Evolutionary conservation across 2,797 vertebrate genomes (phyloP), one percentile per base, ranked within the genome.

Genomic region (Anas bahamensis): DNA sequence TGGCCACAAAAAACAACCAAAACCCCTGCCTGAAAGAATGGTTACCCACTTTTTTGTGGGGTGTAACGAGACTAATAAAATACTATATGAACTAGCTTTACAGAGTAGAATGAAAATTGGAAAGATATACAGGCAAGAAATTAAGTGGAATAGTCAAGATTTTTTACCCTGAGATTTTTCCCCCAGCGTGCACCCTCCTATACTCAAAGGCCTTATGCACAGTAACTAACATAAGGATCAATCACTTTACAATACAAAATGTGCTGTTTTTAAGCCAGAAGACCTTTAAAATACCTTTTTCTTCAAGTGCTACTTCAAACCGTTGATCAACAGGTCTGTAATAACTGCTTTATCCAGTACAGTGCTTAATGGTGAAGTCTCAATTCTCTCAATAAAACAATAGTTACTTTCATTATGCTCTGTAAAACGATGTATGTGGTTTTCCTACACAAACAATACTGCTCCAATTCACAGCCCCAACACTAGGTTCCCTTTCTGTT

Each of bases 281-380:
- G 2, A 11, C 41, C 26, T 82, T 72, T 28, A 61, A 79, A 79
- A 59, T 4, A 6, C 9, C 10, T 42, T 65, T 44, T 72, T 64
- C 26, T 29, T 74, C 57, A 56, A 39, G 10, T 71, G 57, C 35
- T 60, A 3, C 21, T 39, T 17, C n/a, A 88, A 81, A 52, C 6
- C 15, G 17, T 9, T 17, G 63, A n/a, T 33, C 61, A 79, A 71
- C 1, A 42, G 35, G 21, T 9, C 4, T 5, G 17, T 22, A 56
- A 7, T 6, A 28, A 71, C 6, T 7, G 13, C 56, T 73, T 56
- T 21, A 17, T 2, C 10, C 0, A 1, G 26, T 8, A 31, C 1
- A 65, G n/a, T 2, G 10, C 15, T 85, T 56, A 48, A 17, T 14
- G 15, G 28, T 33, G 41, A 60, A 83, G 76, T 26, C 50, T 41